Percentiles rank a stretch among this genome's conserved stretches.
phyloP scores from a whole-genome alignment of 2,113 vertebrate genomes.

The Oenanthe oenanthe region DNA sequence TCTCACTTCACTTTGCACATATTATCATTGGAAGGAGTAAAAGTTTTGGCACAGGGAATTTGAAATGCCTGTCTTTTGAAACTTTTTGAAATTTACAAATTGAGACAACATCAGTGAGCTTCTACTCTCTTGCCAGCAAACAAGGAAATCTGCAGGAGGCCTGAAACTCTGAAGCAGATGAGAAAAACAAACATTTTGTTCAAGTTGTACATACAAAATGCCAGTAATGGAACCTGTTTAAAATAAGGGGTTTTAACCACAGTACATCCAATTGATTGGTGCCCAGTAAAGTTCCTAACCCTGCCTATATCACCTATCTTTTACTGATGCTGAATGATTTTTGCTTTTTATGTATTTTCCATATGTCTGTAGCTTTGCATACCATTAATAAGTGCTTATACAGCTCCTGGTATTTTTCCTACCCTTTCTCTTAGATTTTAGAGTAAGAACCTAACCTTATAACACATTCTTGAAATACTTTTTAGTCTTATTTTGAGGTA shows the following conservation, averaged over 20 bases:
- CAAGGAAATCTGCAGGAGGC: background rate
- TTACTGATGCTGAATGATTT: background rate
- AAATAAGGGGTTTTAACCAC: background rate
- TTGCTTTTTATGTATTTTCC: background rate
- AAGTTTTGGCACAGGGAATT: background rate
- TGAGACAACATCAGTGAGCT: background rate
- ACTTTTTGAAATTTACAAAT: background rate
- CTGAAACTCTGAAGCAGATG: background rate
- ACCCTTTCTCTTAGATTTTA: background rate
- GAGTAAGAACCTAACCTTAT: background rate
- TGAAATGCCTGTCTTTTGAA: background rate
- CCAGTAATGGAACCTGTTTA: background rate
- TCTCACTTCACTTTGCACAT: background rate
- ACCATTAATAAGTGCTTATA: accelerated
- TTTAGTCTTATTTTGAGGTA: background rate
- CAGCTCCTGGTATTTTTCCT: background rate
- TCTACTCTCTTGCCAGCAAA: background rate
- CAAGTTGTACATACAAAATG: background rate
- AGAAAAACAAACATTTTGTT: background rate
- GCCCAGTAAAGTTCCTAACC: background rate
- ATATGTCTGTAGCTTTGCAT: background rate
- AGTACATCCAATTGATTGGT: background rate
- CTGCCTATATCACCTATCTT: background rate
- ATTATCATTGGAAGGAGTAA: background rate
- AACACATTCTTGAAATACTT: background rate